Base-by-base conservation (phyloP, 2,888 invertebrate species). In the Chrysolina americana region DNA sequence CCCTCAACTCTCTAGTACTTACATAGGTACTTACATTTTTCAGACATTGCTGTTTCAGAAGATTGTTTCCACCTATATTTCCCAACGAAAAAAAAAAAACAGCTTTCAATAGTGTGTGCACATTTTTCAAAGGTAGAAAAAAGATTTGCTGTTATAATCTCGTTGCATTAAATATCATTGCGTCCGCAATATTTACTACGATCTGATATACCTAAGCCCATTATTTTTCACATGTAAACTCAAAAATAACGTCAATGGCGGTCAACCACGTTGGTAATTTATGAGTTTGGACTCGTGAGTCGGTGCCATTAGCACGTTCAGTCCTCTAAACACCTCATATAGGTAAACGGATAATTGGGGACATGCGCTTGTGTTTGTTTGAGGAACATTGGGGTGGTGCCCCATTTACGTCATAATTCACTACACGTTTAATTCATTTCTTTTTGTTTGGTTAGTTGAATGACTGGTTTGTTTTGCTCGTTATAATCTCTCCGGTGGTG, bases 331-430 rank as follows among this genome's bases (percentile, higher is more conserved):
- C 85, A 85, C 83, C 84, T 86, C 85, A 82, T 85, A 84, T 84
- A 83, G 84, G 84, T 85, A 85, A 75, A 84, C 82, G 84, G 84
- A 83, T 85, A 86, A 85, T 86, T 85, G 84, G 83, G 80, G 84
- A 83, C 83, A 84, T 83, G 83, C 83, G 83, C 84, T 74, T 81
- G 81, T 83, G 84, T 85, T 84, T 84, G 83, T 83, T 83, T 81
- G 82, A 83, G 85, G 84, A 85, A 84, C 82, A 81, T 80, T 75
- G 74, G 82, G 83, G 83, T 74, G 80, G 80, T 78, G 76, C 78
- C 72, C 71, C 76, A 78, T 78, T 81, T 76, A 77, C 76, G 78
- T 77, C 79, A 79, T 81, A 80, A 80, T 79, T 82, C 81, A 78
- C 77, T 74, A 36, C 65, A 48, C 63, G 41, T 65, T 70, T 74